These are phyloP conservation scores for Eulacestoma nigropectus DNA, from an alignment of 2,113 vertebrate species.

Conservation along the genomic window DNA sequence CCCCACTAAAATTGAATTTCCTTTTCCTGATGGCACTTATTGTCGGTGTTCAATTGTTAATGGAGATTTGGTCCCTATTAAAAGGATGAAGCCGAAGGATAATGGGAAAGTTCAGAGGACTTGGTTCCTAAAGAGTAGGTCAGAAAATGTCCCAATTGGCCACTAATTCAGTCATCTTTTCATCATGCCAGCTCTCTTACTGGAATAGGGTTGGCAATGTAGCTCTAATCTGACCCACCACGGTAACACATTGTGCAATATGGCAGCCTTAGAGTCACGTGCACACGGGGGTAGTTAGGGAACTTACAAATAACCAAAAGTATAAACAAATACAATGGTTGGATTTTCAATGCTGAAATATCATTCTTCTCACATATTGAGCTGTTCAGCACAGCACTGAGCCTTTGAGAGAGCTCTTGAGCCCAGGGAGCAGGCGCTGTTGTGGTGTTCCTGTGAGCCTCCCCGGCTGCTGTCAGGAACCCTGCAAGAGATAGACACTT, in stretches of 20 bases:
- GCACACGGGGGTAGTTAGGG: not conserved
- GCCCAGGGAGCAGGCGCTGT: not conserved
- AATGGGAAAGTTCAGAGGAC: constrained; percentile 78
- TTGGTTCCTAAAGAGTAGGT: constrained; percentile 76
- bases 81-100: constrained; percentile 74
- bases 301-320: not conserved
- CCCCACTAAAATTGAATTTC: constrained; percentile 89
- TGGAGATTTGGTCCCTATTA: constrained; percentile 78
- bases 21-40: constrained; percentile 78
- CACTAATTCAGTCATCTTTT: constrained; percentile 75
- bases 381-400: not conserved
- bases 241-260: constrained; percentile 17
- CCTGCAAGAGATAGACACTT: not conserved
- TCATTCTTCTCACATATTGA: not conserved
- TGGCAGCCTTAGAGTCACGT: constrained; percentile 13
- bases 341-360: constrained; percentile 1
- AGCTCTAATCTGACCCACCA: constrained; percentile 34
- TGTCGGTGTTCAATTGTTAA: constrained; percentile 75
- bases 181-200: constrained; percentile 66
- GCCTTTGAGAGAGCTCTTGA: not conserved
- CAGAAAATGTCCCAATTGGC: constrained; percentile 71
- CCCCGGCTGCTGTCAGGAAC: not conserved
- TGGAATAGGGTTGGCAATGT: constrained; percentile 19
- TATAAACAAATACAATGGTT: not conserved
- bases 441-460: not conserved